These are phyloP conservation scores for Dolichoris vasculosae DNA, from an alignment of 1,140 invertebrate species.

Conservation along the genomic window DNA sequence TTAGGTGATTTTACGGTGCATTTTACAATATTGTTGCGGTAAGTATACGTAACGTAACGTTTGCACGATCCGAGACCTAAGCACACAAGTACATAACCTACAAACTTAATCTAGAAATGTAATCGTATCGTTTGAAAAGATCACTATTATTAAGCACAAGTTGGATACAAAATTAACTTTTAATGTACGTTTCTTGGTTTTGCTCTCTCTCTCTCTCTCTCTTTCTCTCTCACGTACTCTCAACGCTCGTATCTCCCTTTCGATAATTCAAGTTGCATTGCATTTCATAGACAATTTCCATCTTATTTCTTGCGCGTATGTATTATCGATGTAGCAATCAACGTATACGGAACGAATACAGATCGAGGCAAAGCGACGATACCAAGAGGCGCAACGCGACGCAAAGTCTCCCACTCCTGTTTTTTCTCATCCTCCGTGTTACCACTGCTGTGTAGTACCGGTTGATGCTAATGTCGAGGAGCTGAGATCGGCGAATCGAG, in stretches of 20 bases:
- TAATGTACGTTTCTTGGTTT: neutral
- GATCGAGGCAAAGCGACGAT: neutral
- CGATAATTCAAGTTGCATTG: neutral
- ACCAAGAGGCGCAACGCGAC: no score
- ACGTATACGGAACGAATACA: neutral
- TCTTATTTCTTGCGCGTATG: neutral
- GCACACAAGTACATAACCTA: neutral
- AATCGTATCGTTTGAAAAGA: neutral
- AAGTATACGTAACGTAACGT: neutral
- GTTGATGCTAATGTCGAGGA: constrained; percentile 39
- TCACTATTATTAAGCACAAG: neutral
- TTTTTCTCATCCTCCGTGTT: neutral
- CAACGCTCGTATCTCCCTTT: neutral
- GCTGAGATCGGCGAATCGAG: constrained; percentile 6
- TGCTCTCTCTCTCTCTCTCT: no score
- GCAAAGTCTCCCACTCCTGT: neutral
- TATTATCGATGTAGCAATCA: neutral
- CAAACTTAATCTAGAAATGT: neutral
- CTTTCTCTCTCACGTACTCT: neutral
- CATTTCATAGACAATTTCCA: neutral
- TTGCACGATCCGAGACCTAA: neutral
- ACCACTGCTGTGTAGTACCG: constrained; percentile 12
- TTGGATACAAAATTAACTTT: neutral
- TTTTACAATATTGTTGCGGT: neutral
- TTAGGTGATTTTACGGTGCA: neutral